Percentiles rank a stretch among this genome's conserved stretches.
phyloP scores from a whole-genome alignment of 1,140 invertebrate species.

The Bombus terrestris region DNA sequence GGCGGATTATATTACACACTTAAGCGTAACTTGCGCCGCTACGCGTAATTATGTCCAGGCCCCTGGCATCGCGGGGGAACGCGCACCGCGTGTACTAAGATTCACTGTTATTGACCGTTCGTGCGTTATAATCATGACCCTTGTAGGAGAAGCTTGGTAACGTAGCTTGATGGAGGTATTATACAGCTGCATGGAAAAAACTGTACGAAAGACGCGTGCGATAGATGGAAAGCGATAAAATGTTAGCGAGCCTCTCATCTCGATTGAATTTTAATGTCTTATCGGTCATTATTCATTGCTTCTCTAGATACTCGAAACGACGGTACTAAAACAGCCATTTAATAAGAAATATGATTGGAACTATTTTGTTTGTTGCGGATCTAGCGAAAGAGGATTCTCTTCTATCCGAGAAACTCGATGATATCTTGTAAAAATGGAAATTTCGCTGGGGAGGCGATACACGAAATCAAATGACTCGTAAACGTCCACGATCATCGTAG shows the following conservation, averaged over 20 bases:
- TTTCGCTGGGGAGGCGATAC: background rate
- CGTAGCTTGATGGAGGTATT: background rate
- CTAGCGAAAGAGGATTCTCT: background rate
- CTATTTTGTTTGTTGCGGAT: background rate
- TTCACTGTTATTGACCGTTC: conserved; percentile 44
- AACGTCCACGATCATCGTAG: background rate
- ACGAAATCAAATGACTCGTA: background rate
- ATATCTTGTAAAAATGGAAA: background rate
- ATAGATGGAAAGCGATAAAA: background rate
- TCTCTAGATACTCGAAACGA: background rate
- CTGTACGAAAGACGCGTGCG: background rate
- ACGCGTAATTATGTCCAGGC: conserved; percentile 62
- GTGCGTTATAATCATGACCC: conserved; percentile 55
- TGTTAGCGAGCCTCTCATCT: background rate
- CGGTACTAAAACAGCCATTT: background rate
- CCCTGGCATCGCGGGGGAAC: conserved; percentile 24
- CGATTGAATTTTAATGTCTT: background rate
- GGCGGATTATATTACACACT: conserved; percentile 65
- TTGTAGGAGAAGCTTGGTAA: background rate
- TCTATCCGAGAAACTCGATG: too few relatives aligned
- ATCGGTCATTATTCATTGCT: background rate
- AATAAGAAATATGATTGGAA: too few relatives aligned
- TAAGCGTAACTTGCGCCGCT: conserved; percentile 65
- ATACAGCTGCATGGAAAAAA: background rate
- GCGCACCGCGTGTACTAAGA: conserved; percentile 4